Evolutionary conservation across 2,113 vertebrate genomes (phyloP).

Genomic region (Falcunculus frontatus): DNA sequence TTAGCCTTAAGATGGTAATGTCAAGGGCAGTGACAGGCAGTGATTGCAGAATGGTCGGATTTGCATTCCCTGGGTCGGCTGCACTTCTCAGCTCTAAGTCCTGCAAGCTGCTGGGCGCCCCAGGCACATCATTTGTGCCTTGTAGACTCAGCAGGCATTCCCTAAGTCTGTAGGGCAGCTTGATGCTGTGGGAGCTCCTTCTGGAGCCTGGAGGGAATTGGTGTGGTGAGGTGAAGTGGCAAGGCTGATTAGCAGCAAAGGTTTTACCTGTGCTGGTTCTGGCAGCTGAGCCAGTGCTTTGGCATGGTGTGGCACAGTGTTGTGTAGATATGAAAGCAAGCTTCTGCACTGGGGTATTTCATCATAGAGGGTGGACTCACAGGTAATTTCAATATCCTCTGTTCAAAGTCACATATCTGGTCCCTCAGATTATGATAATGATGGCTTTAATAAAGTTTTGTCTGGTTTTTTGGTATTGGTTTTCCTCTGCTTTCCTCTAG

Average conservation of each 20-base stretch:
- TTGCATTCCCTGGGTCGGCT: neutral
- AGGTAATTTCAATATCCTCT: neutral
- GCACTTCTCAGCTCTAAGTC: rapidly evolving
- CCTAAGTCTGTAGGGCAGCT: neutral
- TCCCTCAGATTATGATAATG: neutral
- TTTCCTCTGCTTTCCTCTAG: neutral
- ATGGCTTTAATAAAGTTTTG: neutral
- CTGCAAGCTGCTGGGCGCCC: neutral
- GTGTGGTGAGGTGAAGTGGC: no score
- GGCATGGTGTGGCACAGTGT: neutral
- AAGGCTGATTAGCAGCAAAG: neutral
- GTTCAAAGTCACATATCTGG: rapidly evolving
- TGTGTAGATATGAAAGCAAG: neutral
- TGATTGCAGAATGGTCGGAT: rapidly evolving
- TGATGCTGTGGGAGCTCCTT: neutral
- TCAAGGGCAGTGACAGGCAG: neutral
- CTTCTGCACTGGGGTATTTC: neutral
- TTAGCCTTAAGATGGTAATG: neutral
- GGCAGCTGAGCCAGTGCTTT: neutral
- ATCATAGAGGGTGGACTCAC: neutral
- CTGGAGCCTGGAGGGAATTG: neutral
- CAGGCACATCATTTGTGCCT: neutral
- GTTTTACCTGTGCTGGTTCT: neutral
- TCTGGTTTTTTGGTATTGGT: neutral
- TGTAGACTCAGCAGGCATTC: neutral